A percentile compares a stretch with the other conserved stretches of the same genome.
phyloP scores from a whole-genome alignment of 64 coral and sea anemone genomes.

The Exaiptasia diaphana region DNA sequence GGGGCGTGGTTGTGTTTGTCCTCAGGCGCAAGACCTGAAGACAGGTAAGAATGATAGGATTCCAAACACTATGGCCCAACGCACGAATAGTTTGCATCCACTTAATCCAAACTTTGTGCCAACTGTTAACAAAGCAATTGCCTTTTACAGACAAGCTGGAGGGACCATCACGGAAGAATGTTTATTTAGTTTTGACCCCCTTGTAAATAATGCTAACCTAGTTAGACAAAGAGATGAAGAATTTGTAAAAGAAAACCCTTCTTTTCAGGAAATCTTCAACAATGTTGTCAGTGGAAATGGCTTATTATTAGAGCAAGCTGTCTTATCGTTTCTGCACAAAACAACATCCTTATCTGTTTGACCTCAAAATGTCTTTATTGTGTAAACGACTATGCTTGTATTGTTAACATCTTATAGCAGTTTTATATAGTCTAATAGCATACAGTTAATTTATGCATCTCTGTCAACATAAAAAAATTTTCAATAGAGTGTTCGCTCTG shows the following conservation, averaged over 20 bases:
- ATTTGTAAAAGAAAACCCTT: background rate
- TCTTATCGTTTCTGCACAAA: conserved; percentile 2
- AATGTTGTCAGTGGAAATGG: conserved; percentile 16
- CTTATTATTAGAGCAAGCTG: background rate
- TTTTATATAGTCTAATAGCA: too few species aligned
- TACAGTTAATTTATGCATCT: too few species aligned
- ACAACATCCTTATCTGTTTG: background rate
- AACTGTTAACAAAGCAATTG: conserved; percentile 28
- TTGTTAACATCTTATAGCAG: too few species aligned
- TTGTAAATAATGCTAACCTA: conserved; percentile 8
- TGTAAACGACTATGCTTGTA: too few species aligned
- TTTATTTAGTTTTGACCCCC: conserved; percentile 42
- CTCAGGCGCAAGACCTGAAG: too few species aligned
- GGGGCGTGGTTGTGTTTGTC: too few species aligned
- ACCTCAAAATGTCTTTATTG: too few species aligned
- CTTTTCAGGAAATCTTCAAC: background rate
- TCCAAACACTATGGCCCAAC: background rate
- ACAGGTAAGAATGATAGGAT: conserved; percentile 11
- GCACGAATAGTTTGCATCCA: conserved; percentile 13
- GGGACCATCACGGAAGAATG: conserved; percentile 34
- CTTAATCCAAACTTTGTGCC: conserved; percentile 16
- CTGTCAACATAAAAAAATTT: too few species aligned
- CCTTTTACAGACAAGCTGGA: conserved; percentile 18
- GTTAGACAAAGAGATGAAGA: conserved; percentile 11
- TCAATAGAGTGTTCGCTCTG: too few species aligned